These are phyloP conservation scores for Arenicola marina DNA, from an alignment of 2,888 invertebrate genomes.

Conservation along the genomic window DNA sequence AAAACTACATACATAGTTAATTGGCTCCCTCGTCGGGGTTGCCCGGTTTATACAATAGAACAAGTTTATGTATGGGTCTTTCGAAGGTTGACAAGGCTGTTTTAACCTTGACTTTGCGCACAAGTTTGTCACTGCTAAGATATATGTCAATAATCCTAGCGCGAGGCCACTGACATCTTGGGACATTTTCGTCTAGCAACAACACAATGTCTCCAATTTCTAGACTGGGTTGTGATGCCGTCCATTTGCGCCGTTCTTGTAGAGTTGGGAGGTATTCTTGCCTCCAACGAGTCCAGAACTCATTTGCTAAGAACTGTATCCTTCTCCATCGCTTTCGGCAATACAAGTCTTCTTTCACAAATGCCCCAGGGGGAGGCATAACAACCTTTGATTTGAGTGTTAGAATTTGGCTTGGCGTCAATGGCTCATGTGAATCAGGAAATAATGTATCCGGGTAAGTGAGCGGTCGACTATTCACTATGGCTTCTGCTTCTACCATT, in stretches of 20 bases:
- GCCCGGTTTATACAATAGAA: too few species aligned
- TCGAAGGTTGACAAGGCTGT: too few species aligned
- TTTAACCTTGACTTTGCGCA: too few species aligned
- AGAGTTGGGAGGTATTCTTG: slow-evolving; percentile 29
- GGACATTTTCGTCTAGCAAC: background rate
- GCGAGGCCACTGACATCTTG: too few species aligned
- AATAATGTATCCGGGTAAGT: background rate
- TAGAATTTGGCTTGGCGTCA: slow-evolving; percentile 24
- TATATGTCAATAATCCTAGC: too few species aligned
- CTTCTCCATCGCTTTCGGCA: slow-evolving; percentile 31
- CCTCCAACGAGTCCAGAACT: slow-evolving; percentile 37
- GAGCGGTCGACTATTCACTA: slow-evolving; percentile 3
- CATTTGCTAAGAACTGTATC: slow-evolving; percentile 30
- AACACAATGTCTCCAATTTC: slow-evolving; percentile 10
- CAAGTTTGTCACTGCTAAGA: too few species aligned
- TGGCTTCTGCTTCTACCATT: background rate
- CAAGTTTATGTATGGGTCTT: too few species aligned
- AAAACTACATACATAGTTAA: too few species aligned
- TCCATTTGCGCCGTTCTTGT: slow-evolving; percentile 30
- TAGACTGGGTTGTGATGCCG: background rate
- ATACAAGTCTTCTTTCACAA: slow-evolving; percentile 28
- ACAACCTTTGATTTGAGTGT: slow-evolving; percentile 17
- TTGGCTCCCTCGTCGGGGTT: too few species aligned
- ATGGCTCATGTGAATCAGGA: slow-evolving; percentile 9
- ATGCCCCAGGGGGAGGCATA: slow-evolving; percentile 32